A percentile compares a stretch with the other conserved stretches of the same genome.
Evolutionary conservation across 2,113 vertebrate species (phyloP).

Genomic region (Trichechus manatus): DNA sequence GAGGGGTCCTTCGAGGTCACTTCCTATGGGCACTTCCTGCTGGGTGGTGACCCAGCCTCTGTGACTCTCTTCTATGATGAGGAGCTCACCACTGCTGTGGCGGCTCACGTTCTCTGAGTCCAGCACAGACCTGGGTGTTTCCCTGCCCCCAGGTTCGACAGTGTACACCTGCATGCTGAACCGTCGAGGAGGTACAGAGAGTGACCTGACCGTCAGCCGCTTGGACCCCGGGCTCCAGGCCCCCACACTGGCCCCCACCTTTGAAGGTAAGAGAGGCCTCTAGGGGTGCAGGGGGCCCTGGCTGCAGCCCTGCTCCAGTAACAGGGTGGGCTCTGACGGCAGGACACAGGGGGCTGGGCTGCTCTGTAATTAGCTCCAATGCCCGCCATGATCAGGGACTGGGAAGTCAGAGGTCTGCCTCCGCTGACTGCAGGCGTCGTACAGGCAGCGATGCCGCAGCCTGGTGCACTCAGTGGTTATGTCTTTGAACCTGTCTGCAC

Average conservation of each 20-base stretch:
- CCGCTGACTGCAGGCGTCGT: not conserved
- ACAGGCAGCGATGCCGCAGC: fast-evolving
- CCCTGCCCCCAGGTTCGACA: constrained; percentile 89
- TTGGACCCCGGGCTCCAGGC: constrained; percentile 86
- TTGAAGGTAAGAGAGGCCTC: constrained; percentile 88
- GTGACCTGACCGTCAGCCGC: constrained; percentile 96
- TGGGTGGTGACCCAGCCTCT: fast-evolving
- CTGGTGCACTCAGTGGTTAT: fast-evolving
- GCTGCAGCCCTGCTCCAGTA: fast-evolving
- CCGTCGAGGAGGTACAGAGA: constrained; percentile 92
- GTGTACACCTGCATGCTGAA: constrained; percentile 99
- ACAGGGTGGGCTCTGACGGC: fast-evolving
- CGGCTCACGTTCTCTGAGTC: fast-evolving
- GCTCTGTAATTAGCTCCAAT: fast-evolving
- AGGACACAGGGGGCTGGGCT: fast-evolving
- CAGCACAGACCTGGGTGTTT: not conserved
- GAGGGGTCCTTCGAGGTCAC: fast-evolving
- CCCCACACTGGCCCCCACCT: constrained; percentile 90
- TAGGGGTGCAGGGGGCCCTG: fast-evolving
- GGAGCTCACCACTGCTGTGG: not conserved
- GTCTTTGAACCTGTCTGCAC: not conserved
- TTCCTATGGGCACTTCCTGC: fast-evolving
- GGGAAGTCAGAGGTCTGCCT: not conserved
- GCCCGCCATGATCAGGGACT: fast-evolving
- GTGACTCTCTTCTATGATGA: not conserved